Evolutionary conservation across 2,888 invertebrate genomes (phyloP).

Genomic region (Gandaritis pyraliata): DNA sequence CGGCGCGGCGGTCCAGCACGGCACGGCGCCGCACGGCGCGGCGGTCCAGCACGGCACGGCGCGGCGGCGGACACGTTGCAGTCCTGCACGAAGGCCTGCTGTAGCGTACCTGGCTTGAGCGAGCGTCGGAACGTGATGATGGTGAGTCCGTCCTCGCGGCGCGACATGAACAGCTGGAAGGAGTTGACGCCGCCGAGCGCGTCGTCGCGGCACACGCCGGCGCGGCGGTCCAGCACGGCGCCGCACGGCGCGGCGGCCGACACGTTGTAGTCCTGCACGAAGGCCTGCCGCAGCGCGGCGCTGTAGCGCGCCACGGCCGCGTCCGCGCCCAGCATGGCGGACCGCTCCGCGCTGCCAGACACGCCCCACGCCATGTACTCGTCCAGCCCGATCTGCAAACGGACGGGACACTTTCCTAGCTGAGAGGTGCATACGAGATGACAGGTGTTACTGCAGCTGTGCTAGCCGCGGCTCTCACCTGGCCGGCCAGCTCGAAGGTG

Average conservation of each 20-base stretch:
- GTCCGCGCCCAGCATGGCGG: slow-evolving; percentile 94
- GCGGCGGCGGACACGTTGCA: slow-evolving; percentile 93
- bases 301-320: slow-evolving; percentile 91
- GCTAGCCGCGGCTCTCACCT: slow-evolving; percentile 81
- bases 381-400: slow-evolving; percentile 80
- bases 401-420: too few relatives aligned
- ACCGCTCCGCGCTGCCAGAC: slow-evolving; percentile 88
- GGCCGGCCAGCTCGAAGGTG: slow-evolving; percentile 92
- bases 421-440: too few relatives aligned
- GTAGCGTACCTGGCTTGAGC: slow-evolving; percentile 87
- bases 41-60: slow-evolving; percentile 93
- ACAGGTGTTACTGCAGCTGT: too few relatives aligned
- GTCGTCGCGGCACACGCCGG: slow-evolving; percentile 94
- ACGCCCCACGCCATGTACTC: slow-evolving; percentile 96
- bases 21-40: too few relatives aligned
- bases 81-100: slow-evolving; percentile 90
- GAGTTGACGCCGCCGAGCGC: slow-evolving; percentile 92
- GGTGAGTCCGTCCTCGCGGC: slow-evolving; percentile 90
- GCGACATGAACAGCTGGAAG: slow-evolving; percentile 91
- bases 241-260: slow-evolving; percentile 93
- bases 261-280: slow-evolving; percentile 93
- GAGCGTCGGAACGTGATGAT: slow-evolving; percentile 91
- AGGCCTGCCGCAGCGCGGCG: slow-evolving; percentile 85
- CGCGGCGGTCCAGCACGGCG: slow-evolving; percentile 93
- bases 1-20: too few relatives aligned